Percentiles rank a stretch among this genome's conserved stretches.
These are phyloP conservation scores for Cyrtodaria siliqua DNA, from an alignment of 2,888 invertebrate species.

Conservation along the genomic window DNA sequence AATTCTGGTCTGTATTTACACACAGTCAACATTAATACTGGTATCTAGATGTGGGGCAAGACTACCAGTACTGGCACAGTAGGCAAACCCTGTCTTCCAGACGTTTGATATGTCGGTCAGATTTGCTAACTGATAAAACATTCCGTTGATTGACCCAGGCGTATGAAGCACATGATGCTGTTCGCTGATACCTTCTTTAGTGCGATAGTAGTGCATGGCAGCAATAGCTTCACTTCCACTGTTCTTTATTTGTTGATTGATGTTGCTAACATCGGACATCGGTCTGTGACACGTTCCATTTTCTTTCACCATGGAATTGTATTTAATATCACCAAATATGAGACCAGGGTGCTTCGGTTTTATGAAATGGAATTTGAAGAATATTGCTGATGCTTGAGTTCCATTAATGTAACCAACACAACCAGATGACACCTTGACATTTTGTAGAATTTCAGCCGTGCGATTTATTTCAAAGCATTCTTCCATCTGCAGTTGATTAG, in stretches of 20 bases:
- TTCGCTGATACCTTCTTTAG: slow-evolving; percentile 2
- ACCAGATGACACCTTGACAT: not conserved
- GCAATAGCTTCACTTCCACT: not conserved
- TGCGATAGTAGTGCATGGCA: slow-evolving; percentile 25
- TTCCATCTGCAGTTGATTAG: not conserved
- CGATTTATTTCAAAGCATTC: slow-evolving; percentile 72
- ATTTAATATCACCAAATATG: slow-evolving; percentile 79
- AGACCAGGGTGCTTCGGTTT: slow-evolving; percentile 58
- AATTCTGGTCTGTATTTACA: too few relatives aligned
- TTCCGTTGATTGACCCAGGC: slow-evolving; percentile 7
- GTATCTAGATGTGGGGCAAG: slow-evolving; percentile 3
- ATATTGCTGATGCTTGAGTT: slow-evolving; percentile 34
- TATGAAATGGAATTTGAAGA: slow-evolving; percentile 70
- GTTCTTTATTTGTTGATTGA: slow-evolving; percentile 20
- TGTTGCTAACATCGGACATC: slow-evolving; percentile 34
- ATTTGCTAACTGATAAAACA: slow-evolving; percentile 21
- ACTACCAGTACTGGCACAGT: slow-evolving; percentile 69
- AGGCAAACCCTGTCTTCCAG: slow-evolving; percentile 76
- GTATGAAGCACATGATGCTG: slow-evolving; percentile 8
- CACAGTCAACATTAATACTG: slow-evolving; percentile 4
- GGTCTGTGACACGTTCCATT: slow-evolving; percentile 51
- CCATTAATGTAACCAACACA: slow-evolving; percentile 45
- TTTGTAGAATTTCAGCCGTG: slow-evolving; percentile 37
- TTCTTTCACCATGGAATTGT: slow-evolving; percentile 63
- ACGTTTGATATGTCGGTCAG: slow-evolving; percentile 63